Base-by-base conservation (phyloP, 2,888 invertebrate species). In the Leuctra nigra region DNA sequence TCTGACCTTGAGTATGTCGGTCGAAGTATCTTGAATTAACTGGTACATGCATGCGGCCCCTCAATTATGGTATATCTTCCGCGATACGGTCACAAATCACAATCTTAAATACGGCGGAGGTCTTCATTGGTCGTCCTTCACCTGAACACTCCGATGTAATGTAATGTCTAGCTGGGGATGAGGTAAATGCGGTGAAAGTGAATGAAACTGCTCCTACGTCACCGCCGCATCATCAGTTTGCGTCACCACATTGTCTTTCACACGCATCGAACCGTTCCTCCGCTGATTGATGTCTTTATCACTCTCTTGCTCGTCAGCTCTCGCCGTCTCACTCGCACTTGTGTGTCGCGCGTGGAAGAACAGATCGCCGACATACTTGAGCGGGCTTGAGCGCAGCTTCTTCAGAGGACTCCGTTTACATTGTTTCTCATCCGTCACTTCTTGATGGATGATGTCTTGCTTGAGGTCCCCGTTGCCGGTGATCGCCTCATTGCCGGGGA, bases 341-440 rank as follows among this genome's bases (percentile, higher is more conserved):
- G 65, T 68, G 57, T 60, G 33, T 13, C 44, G 55, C 44, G 41
- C 68, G 64, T 62, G 68, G 65, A 71, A 72, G 59, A 76, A 68
- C 46, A 74, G 71, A 59, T 70, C 73, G 56, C 73, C 73, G 61
- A 75, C 71, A n/a, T 70, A 69, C 62, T 70, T 72, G 7, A 76
- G 64, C 1, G 75, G 75, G 62, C 73, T 74, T 35, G 74, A 68
- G 63, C 69, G 66, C 14, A 66, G 29, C 35, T 62, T 65, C 58
- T 64, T 70, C 33, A 71, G 69, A 1, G 70, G 68, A 60, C 67
- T 70, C 33, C 57, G 63, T 18, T 56, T 56, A 54, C 58, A 29
- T 29, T 29, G 29, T 29, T 29, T 29, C 6, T 29, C 63, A 16
- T 58, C 56, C 6, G 61, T 63, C 4, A 60, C 62, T 2, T 66